Percentiles rank a stretch among this genome's conserved stretches.
Conservation (phyloP, 2,797 vertebrate species). For the Trachurus trachurus region DNA sequence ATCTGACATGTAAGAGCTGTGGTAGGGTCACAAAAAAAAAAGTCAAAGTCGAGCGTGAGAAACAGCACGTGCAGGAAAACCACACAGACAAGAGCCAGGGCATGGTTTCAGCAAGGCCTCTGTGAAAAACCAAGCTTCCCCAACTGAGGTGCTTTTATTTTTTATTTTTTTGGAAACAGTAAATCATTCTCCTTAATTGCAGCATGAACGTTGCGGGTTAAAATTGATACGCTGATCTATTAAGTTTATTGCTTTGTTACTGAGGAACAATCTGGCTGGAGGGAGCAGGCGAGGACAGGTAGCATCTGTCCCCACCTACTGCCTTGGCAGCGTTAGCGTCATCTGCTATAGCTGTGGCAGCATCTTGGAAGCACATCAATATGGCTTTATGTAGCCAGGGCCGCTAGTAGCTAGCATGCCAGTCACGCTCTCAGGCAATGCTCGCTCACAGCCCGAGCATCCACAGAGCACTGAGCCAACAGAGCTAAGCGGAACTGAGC, state of each 20-base stretch:
- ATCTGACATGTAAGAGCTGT: conserved; percentile 27
- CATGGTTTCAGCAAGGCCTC: background rate
- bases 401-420: conserved; percentile 84
- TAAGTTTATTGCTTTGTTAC: conserved; percentile 88
- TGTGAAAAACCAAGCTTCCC: conserved; percentile 15
- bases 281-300: conserved; percentile 86
- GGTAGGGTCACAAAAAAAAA: background rate
- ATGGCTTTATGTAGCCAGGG: conserved; percentile 87
- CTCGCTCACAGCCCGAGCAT: conserved; percentile 79
- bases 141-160: conserved; percentile 24
- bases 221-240: conserved; percentile 83
- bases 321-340: conserved; percentile 87
- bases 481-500: conserved; percentile 79
- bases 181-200: conserved; percentile 75
- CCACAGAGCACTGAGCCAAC: conserved; percentile 79
- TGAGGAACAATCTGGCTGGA: conserved; percentile 84
- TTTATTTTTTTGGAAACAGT: conserved; percentile 48
- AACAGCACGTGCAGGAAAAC: background rate
- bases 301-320: conserved; percentile 90
- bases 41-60: background rate
- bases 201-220: conserved; percentile 74
- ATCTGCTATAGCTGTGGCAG: conserved; percentile 88
- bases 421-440: conserved; percentile 85
- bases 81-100: conserved; percentile 11
- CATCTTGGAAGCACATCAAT: conserved; percentile 87